phyloP scores from a whole-genome alignment of 2,888 invertebrate genomes.

The Conus canariensis region DNA sequence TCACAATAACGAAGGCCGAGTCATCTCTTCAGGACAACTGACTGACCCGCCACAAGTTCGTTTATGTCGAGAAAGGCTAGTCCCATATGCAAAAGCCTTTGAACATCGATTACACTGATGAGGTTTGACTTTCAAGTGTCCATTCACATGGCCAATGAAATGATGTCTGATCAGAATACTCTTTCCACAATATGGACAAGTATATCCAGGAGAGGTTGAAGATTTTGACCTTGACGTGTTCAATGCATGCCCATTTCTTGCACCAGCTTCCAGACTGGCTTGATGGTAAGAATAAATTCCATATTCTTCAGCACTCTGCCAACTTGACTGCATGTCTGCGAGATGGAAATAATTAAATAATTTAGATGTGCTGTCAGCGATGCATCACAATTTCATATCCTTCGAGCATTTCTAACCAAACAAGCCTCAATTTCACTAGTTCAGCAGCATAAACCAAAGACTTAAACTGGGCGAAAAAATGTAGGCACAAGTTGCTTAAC shows the following conservation, averaged over 20 bases:
- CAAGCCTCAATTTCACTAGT: too few relatives aligned
- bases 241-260: neutral
- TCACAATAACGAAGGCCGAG: too few relatives aligned
- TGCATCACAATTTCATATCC: too few relatives aligned
- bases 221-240: neutral
- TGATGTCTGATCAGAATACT: conserved; percentile 21
- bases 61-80: conserved; percentile 35
- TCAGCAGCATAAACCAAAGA: too few relatives aligned
- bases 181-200: conserved; percentile 36
- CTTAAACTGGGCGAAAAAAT: too few relatives aligned
- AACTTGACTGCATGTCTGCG: conserved; percentile 14
- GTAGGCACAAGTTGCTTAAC: too few relatives aligned
- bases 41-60: neutral
- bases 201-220: neutral
- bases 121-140: conserved; percentile 32
- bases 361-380: neutral
- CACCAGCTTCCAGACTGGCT: neutral
- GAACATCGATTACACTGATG: conserved; percentile 26
- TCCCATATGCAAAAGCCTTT: conserved; percentile 33
- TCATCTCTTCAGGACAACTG: neutral
- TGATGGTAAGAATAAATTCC: conserved; percentile 7
- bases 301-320: neutral
- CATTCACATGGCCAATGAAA: conserved; percentile 33
- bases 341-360: conserved; percentile 21
- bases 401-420: too few relatives aligned